Evolutionary conservation across 2,113 vertebrate species (phyloP).

Genomic region (Globicephala melas): DNA sequence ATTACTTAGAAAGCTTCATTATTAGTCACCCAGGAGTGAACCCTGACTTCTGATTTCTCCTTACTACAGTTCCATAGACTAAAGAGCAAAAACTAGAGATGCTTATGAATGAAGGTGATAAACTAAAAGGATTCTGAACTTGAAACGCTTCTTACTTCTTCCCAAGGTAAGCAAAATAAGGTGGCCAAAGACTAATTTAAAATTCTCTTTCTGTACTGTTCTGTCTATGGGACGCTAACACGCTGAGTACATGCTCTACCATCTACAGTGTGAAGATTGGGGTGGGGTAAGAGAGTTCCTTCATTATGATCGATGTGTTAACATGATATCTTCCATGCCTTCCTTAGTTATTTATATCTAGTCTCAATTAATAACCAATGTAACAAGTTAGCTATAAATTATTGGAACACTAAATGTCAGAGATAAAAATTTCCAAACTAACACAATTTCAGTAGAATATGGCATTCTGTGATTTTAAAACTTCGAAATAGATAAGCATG

Average conservation of each 20-base stretch:
- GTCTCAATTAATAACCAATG: background rate
- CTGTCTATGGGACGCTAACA: background rate
- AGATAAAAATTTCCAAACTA: conserved; percentile 32
- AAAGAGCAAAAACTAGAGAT: background rate
- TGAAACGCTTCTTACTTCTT: background rate
- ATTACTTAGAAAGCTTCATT: background rate
- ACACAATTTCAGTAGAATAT: background rate
- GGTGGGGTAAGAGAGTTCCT: background rate
- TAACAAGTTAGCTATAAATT: conserved; percentile 1
- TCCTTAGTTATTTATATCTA: background rate
- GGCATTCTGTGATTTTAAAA: background rate
- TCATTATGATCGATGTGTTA: background rate
- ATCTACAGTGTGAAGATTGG: background rate
- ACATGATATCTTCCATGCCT: background rate
- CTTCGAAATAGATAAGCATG: background rate
- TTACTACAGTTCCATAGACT: background rate
- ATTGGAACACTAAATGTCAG: background rate
- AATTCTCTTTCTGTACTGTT: background rate
- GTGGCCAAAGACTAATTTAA: background rate
- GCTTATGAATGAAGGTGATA: background rate
- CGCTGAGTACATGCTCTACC: background rate
- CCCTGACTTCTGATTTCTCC: background rate
- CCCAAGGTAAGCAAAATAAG: background rate
- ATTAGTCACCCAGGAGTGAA: background rate
- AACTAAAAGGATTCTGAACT: background rate